Evolutionary conservation across 1,140 invertebrate species (phyloP), one percentile per base, ranked within the genome.

Genomic region (Pseudomyrmex cubaensis): DNA sequence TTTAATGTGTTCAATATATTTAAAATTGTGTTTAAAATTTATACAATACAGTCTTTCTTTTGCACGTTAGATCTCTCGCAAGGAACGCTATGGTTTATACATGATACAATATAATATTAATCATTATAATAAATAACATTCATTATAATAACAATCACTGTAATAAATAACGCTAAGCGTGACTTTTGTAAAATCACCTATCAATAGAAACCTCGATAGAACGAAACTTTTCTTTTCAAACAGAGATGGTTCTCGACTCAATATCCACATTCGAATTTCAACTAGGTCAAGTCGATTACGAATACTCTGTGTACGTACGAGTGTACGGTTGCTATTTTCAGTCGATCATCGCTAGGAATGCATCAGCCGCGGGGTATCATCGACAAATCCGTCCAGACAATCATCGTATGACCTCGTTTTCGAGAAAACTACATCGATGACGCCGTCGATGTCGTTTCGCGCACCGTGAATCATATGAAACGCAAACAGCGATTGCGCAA

Each of bases 401-500:
- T 80, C 76, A 44, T 66, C 66, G 44, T 59, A 17, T 66, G 76
- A 72, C 76, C 76, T 87, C 85, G 84, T 61, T 76, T 86, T 64
- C 48, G 25, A 63, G 80, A 44, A 73, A 63, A 61, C 64, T 7
- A 72, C 46, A 63, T 62, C 66, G 50, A 77, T 77, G 84, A 83
- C 57, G 69, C 22, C 20, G 64, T 4, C 50, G 74, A 66, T 69
- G 73, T 69, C 61, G 35, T 69, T 25, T 35, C 59, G 44, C 54
- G 62, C 52, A 35, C 35, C 35, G 57, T 87, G 86, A 87, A 73
- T 87, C 85, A 87, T 56, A 61, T 63, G 80, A 63, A 85, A 66
- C 61, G 61, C 63, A 82, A 87, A 84, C 85, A 52, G 50, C 69
- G 74, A 56, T 87, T 87, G 85, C 85, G 82, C 75, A 80, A 87